Evolutionary conservation across 2,888 invertebrate species (phyloP), one percentile per base, ranked within the genome.

Genomic region (Trypoxylon attenuatum): DNA sequence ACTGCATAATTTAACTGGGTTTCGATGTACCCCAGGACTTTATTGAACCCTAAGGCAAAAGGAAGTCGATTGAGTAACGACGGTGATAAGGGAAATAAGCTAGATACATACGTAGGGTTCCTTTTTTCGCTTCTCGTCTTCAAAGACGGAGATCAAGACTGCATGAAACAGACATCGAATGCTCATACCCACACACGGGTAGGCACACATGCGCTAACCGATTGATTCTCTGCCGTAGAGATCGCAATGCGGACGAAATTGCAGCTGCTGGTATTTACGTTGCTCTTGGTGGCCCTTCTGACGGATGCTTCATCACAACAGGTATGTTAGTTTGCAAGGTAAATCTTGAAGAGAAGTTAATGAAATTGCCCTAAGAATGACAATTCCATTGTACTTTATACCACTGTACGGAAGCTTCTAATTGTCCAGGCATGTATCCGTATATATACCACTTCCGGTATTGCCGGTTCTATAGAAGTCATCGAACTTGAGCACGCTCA

Each of bases 231-330:
- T 69, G 60, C 72, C 13, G 39, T 65, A 81, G 78, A 69, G 53
- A 70, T 76, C 61, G 74, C 63, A 71, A 84, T 84, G 85, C 52
- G 75, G 73, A 66, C 67, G 78, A 85, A 82, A 76, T 68, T 84
- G 61, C 80, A 84, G 56, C 65, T 84, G 64, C 71, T 87, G 51
- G 67, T 85, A 49, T 59, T 84, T 45, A 81, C 79, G 47, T 57
- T 82, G 38, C 76, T 84, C 50, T 54, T 87, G 8, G 73, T 82
- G 29, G 73, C 71, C 23, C 70, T 87, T 41, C 41, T 71, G 43
- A 53, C 33, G 46, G 70, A 75, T 27, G 63, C 51, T 5, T 68
- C 63, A 3, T 66, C 53, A 1, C 53, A 65, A 51, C 43, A 50
- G 60, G 68, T 69, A 47, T 13, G 43, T 6, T n/a, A 16, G 13